Evolutionary conservation across 2,797 vertebrate genomes (phyloP).

Genomic region (Phalanger gymnotis): DNA sequence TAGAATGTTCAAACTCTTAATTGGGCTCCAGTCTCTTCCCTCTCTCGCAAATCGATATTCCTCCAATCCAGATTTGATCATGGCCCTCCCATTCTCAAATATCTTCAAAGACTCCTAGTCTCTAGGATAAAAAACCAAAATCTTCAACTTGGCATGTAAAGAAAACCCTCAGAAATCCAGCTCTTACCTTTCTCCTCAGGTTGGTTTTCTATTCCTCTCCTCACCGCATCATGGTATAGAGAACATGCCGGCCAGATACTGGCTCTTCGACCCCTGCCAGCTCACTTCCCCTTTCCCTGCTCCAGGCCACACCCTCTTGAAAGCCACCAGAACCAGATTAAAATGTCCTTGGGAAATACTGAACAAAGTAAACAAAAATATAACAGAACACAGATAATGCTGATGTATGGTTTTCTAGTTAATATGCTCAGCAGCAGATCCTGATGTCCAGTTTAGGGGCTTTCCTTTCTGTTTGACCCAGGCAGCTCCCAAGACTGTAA

Average conservation of each 20-base stretch:
- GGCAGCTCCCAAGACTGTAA: neutral
- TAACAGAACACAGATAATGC: neutral
- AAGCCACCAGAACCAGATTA: neutral
- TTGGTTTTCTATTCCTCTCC: neutral
- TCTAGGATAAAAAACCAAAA: neutral
- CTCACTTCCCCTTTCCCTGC: constrained; percentile 44
- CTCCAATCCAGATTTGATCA: neutral
- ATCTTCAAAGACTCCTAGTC: neutral
- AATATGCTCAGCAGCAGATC: neutral
- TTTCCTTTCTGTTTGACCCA: neutral
- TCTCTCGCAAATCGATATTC: neutral
- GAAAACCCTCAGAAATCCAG: neutral
- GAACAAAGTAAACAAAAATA: neutral
- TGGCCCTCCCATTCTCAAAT: neutral
- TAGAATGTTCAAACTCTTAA: no score
- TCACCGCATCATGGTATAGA: neutral
- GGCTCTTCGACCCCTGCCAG: constrained; percentile 7
- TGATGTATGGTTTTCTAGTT: neutral
- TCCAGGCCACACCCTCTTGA: neutral
- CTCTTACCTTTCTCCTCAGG: neutral
- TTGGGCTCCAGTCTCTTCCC: neutral
- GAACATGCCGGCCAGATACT: neutral
- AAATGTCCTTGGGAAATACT: constrained; percentile 19
- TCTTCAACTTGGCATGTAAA: neutral
- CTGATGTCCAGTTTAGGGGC: neutral